Evolutionary conservation across 1,140 invertebrate genomes (phyloP), one percentile per base, ranked within the genome.

Genomic region (Leptonema lineaticorne): DNA sequence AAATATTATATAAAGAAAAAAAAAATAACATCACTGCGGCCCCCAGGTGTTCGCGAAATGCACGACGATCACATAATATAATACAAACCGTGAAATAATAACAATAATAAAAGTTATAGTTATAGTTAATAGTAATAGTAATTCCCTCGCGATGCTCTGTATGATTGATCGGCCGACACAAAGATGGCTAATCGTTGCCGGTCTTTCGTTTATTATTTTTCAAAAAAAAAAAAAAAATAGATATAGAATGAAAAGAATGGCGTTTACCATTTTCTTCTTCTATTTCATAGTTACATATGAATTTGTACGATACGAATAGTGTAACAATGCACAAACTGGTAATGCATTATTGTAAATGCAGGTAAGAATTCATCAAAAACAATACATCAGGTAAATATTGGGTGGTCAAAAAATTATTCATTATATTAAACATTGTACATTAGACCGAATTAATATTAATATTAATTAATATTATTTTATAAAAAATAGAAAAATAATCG

Each of bases 151-250:
- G 37, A 6, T 33, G 30, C 11, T 33, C 11, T 41, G 37, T 41
- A 45, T 71, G 70, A 71, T 71, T 69, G 70, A 71, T 71, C 65
- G 41, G 14, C 14, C 48, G 65, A 68, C 69, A 69, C 68, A 60
- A 62, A 46, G 69, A 70, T 65, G 65, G 37, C 65, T 71, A 71
- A 71, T 71, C 65, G 69, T 48, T 48, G 59, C 20, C 20, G 27
- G 6, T 7, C 46, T 9, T 48, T 20, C 6, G 9, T 48, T 7
- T 20, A 18, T 8, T n/a, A n/a, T n/a, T n/a, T n/a, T n/a, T n/a
- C n/a, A n/a, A n/a, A n/a, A n/a, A n/a, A n/a, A n/a, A n/a, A n/a
- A n/a, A n/a, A n/a, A n/a, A n/a, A n/a, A n/a, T n/a, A n/a, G n/a
- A n/a, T n/a, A n/a, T n/a, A n/a, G n/a, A n/a, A n/a, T n/a, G n/a